phyloP scores from a whole-genome alignment of 2,797 vertebrate species.

The Ispidina picta region DNA sequence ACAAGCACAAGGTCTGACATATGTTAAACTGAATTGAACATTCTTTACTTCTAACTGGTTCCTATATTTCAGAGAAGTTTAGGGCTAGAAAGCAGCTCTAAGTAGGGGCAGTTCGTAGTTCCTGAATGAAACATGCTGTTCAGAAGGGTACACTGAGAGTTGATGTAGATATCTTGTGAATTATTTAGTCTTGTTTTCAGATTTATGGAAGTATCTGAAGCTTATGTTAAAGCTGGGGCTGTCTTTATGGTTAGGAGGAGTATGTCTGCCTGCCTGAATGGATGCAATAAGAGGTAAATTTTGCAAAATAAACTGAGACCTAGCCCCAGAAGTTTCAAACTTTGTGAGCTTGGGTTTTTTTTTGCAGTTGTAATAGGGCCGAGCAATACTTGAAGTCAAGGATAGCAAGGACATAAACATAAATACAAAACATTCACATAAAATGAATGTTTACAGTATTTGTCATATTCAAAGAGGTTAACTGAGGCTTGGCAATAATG shows the following conservation, averaged over 20 bases:
- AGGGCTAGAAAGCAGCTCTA: neutral
- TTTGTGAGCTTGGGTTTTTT: neutral
- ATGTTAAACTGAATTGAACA: neutral
- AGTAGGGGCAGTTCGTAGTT: neutral
- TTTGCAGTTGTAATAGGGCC: neutral
- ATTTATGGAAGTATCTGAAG: neutral
- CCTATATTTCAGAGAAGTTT: neutral
- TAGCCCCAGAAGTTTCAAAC: neutral
- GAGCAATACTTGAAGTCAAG: neutral
- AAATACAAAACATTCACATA: no score
- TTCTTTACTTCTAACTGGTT: neutral
- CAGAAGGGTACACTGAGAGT: neutral
- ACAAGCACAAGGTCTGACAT: accelerated
- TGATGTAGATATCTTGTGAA: neutral
- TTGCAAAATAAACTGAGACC: neutral
- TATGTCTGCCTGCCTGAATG: neutral
- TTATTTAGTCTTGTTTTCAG: neutral
- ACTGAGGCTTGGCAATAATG: neutral
- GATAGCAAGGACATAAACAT: neutral
- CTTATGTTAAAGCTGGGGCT: neutral
- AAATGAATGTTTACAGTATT: neutral
- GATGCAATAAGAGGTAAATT: neutral
- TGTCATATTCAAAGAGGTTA: neutral
- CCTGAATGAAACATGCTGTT: neutral
- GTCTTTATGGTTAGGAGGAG: neutral